phyloP scores from a whole-genome alignment of 2,113 vertebrate genomes.

The Rhinoptilus africanus region DNA sequence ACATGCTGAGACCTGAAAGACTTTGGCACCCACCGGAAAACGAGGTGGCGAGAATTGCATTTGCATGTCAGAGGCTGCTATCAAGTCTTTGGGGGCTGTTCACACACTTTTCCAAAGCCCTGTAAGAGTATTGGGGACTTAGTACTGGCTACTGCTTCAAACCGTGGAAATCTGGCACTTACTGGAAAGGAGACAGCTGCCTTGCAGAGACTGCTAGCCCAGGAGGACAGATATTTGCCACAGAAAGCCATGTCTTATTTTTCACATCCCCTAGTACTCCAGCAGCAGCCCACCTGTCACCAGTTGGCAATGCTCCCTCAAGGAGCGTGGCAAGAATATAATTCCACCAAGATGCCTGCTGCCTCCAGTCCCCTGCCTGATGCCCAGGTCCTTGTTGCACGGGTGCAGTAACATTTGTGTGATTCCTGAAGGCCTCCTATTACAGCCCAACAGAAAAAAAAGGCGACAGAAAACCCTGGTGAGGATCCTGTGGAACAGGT shows the following conservation, averaged over 20 bases:
- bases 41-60: not conserved
- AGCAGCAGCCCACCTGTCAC: not conserved
- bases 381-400: not conserved
- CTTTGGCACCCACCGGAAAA: not conserved
- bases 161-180: not conserved
- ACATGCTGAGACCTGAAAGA: not conserved
- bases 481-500: not conserved
- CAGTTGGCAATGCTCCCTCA: not conserved
- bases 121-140: not conserved
- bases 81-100: not conserved
- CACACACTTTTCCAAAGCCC: not conserved
- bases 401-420: not conserved
- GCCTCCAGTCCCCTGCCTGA: not conserved
- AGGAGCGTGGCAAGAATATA: not conserved
- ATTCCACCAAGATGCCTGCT: not conserved
- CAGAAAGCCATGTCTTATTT: not conserved
- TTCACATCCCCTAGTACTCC: not conserved
- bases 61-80: not conserved
- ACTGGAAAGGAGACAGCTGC: not conserved
- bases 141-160: not conserved
- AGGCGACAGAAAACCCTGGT: not conserved
- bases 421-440: not conserved
- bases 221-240: not conserved
- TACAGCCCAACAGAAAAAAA: not conserved
- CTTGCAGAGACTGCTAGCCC: not conserved